Evolutionary conservation across 2,113 vertebrate species (phyloP).

Genomic region (Forbesichthys papilliferus): DNA sequence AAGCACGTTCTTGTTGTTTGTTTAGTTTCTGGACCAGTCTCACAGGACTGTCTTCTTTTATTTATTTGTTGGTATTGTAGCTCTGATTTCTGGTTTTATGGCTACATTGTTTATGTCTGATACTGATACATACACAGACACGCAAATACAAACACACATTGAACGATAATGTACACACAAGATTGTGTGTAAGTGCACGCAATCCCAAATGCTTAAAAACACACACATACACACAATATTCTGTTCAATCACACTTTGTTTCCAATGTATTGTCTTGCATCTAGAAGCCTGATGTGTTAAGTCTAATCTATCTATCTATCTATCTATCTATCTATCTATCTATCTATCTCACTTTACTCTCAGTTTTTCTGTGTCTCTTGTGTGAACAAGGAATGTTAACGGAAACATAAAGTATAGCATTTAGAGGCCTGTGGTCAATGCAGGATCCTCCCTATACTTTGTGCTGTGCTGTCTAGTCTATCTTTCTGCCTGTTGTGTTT

Average conservation of each 20-base stretch:
- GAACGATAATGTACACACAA: conserved; percentile 10
- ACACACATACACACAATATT: conserved; percentile 4
- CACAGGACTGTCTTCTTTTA: conserved; percentile 71
- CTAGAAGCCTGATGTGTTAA: conserved; percentile 88
- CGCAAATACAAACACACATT: neutral
- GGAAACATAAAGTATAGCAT: conserved; percentile 67
- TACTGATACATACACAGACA: conserved; percentile 72
- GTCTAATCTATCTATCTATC: conserved; percentile 77
- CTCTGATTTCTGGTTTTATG: conserved; percentile 73
- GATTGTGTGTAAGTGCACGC: conserved; percentile 5
- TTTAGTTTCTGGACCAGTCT: conserved; percentile 81
- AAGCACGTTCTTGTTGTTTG: conserved; percentile 81
- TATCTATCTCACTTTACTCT: conserved; percentile 39
- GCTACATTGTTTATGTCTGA: conserved; percentile 81
- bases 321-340: conserved; percentile 2
- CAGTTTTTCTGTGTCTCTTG: conserved; percentile 54
- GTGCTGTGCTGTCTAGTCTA: conserved; percentile 39
- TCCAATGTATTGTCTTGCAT: conserved; percentile 86
- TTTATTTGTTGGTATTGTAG: conserved; percentile 68
- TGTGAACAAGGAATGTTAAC: conserved; percentile 60
- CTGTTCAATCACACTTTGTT: conserved; percentile 69
- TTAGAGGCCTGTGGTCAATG: conserved; percentile 42
- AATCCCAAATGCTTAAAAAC: conserved; percentile 79
- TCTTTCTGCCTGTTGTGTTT: conserved; percentile 84
- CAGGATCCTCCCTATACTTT: conserved; percentile 69